phyloP scores from a whole-genome alignment of 1,140 invertebrate genomes.

The Drosophila triauraria region DNA sequence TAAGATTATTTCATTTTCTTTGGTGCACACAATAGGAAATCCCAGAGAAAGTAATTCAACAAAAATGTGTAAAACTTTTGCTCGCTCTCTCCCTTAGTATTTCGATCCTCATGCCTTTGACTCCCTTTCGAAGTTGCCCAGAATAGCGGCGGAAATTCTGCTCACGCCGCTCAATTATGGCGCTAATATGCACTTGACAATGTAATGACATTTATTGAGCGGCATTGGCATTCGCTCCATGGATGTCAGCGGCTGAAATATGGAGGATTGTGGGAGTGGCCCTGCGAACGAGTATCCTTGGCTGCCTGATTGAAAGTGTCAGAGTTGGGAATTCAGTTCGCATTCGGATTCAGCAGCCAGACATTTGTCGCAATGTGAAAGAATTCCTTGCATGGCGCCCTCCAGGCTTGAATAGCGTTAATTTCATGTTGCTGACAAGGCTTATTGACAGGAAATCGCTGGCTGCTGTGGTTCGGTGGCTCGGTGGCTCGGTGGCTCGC shows the following conservation, averaged over 20 bases:
- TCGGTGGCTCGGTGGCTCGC: background rate
- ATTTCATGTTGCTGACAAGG: constrained; percentile 72
- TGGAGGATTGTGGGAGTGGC: background rate
- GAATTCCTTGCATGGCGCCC: constrained; percentile 52
- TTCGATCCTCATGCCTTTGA: background rate
- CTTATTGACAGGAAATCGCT: constrained; percentile 70
- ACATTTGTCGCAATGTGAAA: constrained; percentile 68
- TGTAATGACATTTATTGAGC: constrained; percentile 82
- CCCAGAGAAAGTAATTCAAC: background rate
- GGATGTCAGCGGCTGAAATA: constrained; percentile 27
- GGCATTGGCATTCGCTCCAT: constrained; percentile 41
- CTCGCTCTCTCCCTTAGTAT: background rate
- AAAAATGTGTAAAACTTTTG: constrained; percentile 1
- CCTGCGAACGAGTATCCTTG: constrained; percentile 29
- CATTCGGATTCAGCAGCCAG: constrained; percentile 58
- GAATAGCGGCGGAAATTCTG: constrained; percentile 48
- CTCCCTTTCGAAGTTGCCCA: constrained; percentile 1
- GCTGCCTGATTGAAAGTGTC: constrained; percentile 72
- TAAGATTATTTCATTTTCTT: background rate
- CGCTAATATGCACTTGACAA: constrained; percentile 82
- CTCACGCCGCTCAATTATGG: constrained; percentile 78
- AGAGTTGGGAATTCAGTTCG: constrained; percentile 29
- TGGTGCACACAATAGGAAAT: background rate
- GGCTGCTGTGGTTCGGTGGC: constrained; percentile 3
- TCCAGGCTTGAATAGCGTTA: constrained; percentile 64